A percentile compares a stretch with the other conserved stretches of the same genome.
phyloP scores from a whole-genome alignment of 2,113 vertebrate species.

The Hydrochoerus hydrochaeris region DNA sequence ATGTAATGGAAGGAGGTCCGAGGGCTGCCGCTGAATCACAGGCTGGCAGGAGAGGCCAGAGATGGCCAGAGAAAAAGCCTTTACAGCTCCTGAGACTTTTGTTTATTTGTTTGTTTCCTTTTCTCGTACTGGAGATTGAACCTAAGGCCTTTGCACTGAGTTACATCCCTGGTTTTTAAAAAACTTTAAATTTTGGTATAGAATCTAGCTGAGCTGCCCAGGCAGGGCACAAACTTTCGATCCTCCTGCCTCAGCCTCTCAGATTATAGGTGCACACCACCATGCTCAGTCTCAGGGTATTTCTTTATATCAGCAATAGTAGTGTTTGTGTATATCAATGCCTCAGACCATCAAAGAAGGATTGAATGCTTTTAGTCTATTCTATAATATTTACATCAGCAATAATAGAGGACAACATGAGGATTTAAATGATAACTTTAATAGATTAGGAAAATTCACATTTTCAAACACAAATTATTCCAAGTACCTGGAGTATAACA shows the following conservation, averaged over 20 bases:
- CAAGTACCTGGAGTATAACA: neutral
- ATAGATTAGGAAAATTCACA: slow-evolving; percentile 6
- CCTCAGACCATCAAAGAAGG: neutral
- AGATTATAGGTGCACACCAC: neutral
- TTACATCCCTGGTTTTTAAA: too few relatives aligned
- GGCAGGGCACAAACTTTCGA: neutral
- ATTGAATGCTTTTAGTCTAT: neutral
- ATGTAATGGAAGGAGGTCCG: neutral
- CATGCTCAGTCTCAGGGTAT: neutral
- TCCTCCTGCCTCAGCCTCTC: neutral
- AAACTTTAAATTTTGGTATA: neutral
- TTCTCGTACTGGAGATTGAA: neutral
- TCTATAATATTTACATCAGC: neutral
- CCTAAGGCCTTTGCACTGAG: too few relatives aligned
- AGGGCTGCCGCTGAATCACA: neutral
- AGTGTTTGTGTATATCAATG: neutral
- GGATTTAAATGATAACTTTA: neutral
- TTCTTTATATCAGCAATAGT: neutral
- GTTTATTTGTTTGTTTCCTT: too few relatives aligned
- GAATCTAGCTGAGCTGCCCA: neutral
- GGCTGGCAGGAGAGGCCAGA: neutral
- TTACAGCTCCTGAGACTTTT: neutral
- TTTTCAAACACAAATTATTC: slow-evolving; percentile 11
- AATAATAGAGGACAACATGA: neutral
- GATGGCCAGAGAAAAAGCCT: neutral